Evolutionary conservation across 64 coral and sea anemone species (phyloP).

Genomic region (Stichodactyla mertensii): DNA sequence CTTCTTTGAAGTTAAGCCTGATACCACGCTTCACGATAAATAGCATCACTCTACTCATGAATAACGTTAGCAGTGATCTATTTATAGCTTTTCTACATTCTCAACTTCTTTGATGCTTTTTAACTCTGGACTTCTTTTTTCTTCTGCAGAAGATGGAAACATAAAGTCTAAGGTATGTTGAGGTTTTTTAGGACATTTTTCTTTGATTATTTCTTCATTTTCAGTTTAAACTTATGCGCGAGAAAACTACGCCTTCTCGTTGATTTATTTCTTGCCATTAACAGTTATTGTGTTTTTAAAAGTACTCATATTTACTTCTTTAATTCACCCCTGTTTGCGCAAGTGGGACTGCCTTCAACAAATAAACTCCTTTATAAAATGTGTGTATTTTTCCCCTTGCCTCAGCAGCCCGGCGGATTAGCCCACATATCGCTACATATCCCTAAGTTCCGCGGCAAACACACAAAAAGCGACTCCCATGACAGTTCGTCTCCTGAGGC

Average conservation of each 20-base stretch:
- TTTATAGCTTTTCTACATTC: neutral
- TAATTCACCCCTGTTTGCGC: no score
- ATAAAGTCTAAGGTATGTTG: conserved; percentile 20
- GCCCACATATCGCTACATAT: conserved; percentile 52
- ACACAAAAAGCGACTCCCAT: conserved; percentile 42
- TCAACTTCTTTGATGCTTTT: neutral
- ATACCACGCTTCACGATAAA: no score
- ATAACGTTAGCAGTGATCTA: no score
- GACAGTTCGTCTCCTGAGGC: conserved; percentile 39
- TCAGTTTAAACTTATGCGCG: no score
- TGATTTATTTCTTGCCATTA: no score
- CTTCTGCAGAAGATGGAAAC: conserved; percentile 16
- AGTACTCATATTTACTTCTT: neutral
- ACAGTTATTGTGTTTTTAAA: neutral
- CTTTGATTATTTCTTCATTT: neutral
- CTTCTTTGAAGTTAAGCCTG: neutral
- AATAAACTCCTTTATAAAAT: no score
- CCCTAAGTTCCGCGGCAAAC: conserved; percentile 52
- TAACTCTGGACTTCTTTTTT: neutral
- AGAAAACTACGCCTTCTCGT: no score
- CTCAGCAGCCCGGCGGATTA: neutral
- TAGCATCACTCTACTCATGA: no score
- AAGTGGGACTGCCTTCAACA: no score
- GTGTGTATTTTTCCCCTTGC: neutral
- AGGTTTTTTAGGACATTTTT: neutral